A percentile compares a stretch with the other conserved stretches of the same genome.
phyloP scores from a whole-genome alignment of 1,140 invertebrate genomes.

The Drosophila orena region DNA sequence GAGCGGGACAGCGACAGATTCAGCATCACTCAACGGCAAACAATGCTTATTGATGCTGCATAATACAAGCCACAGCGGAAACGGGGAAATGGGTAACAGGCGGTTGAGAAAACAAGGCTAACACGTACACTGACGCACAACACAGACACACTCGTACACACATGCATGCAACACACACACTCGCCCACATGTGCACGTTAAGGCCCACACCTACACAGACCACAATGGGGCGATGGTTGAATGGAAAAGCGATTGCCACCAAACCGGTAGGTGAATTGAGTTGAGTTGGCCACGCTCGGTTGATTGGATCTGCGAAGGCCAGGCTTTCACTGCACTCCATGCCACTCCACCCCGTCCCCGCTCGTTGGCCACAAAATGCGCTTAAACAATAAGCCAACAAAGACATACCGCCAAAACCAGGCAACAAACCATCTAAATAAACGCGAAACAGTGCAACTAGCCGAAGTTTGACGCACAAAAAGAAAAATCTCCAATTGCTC shows the following conservation, averaged over 20 bases:
- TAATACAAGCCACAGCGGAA: conserved; percentile 37
- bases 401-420: conserved; percentile 41
- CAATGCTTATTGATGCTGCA: conserved; percentile 63
- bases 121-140: conserved; percentile 7
- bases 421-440: conserved; percentile 36
- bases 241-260: conserved; percentile 43
- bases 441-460: conserved; percentile 27
- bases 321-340: conserved; percentile 16
- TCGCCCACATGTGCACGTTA: not conserved
- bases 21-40: conserved; percentile 39
- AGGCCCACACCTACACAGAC: conserved; percentile 9
- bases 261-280: conserved; percentile 55
- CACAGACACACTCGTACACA: too few relatives aligned
- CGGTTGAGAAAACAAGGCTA: conserved; percentile 30
- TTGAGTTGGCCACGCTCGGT: conserved; percentile 42
- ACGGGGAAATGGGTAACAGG: conserved; percentile 8
- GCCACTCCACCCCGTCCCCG: not conserved
- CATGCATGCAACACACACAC: not conserved
- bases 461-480: conserved; percentile 13
- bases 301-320: conserved; percentile 48
- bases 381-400: conserved; percentile 61
- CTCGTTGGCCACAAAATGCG: conserved; percentile 41
- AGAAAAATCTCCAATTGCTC: conserved; percentile 17
- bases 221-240: conserved; percentile 27
- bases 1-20: conserved; percentile 22